Evolutionary conservation across 2,797 vertebrate genomes (phyloP), one percentile per base, ranked within the genome.

Genomic region (Meriones psammophilus): DNA sequence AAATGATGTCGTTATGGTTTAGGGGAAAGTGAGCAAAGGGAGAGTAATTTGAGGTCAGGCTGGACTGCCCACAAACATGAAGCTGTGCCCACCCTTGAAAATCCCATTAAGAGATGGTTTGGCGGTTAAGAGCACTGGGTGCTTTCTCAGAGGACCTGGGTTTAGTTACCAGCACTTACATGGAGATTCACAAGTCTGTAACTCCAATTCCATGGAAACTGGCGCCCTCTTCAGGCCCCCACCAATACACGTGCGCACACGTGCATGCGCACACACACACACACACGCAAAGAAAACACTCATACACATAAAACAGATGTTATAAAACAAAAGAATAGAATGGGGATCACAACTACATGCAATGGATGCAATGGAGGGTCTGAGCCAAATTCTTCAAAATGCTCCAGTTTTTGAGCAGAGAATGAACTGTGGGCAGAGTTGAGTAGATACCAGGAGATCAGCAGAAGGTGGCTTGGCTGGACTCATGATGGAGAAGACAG

Each of bases 51-150:
- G 62, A 64, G 60, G 50, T 22, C 60, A 54, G 89, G 33, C 69
- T 68, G 42, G 36, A 76, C 30, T 0, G 28, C 30, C 26, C 0
- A 0, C 36, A 20, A 66, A 77, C 4, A 42, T 68, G 15, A 33
- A 33, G 24, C 28, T 14, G 62, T 1, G 56, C 5, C 1, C 3
- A 12, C 22, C 33, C 39, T 54, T 2, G 13, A 14, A 28, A 78
- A 62, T 50, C 79, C 64, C 3, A 0, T 0, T 26, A 76, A 66
- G 18, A 50, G 46, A n/a, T 15, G 46, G 83, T 2, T 24, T 30
- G 4, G 5, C 50, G 64, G 30, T 24, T 54, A 69, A 69, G 83
- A 69, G 20, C 30, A 15, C 42, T 33, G 10, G 30, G 42, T 86
- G 12, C 20, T 69, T 50, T 69, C n/a, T n/a, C 20, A 69, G 64